A percentile compares a stretch with the other conserved stretches of the same genome.
Evolutionary conservation across 1,140 invertebrate species (phyloP).

Genomic region (Leguminivora glycinivorella): DNA sequence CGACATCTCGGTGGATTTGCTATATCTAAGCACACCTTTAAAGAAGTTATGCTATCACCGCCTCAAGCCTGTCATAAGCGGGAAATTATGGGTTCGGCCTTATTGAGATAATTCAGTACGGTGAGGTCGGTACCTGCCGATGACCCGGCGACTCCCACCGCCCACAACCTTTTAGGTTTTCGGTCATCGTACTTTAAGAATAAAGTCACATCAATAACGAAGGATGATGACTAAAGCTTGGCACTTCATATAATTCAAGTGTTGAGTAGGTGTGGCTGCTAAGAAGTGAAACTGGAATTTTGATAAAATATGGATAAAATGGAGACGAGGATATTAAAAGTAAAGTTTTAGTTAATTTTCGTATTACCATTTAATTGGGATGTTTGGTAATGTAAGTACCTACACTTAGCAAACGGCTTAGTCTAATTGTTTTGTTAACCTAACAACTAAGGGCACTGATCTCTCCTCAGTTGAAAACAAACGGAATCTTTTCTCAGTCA

Average conservation of each 20-base stretch:
- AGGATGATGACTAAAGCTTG: background rate
- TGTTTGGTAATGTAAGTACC: no score
- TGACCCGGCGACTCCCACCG: slow-evolving; percentile 24
- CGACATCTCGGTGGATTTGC: no score
- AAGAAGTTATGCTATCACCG: background rate
- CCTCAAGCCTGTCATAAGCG: slow-evolving; percentile 6
- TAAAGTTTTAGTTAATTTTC: no score
- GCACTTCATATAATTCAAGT: background rate
- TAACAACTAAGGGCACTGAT: no score
- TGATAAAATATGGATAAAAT: background rate
- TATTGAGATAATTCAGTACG: slow-evolving; percentile 20
- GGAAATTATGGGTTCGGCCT: slow-evolving; percentile 1
- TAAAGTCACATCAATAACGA: background rate
- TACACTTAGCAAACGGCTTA: no score
- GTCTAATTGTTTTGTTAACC: no score
- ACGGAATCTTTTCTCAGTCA: no score
- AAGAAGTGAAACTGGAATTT: background rate
- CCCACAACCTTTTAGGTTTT: slow-evolving; percentile 2
- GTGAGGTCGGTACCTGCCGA: slow-evolving; percentile 6
- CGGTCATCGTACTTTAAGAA: slow-evolving; percentile 1
- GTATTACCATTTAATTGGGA: no score
- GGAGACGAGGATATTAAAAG: no score
- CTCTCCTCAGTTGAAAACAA: no score
- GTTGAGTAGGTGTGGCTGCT: no score
- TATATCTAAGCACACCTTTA: no score